phyloP scores from a whole-genome alignment of 2,888 invertebrate genomes.

The Sinopyrophorus schimmeli region DNA sequence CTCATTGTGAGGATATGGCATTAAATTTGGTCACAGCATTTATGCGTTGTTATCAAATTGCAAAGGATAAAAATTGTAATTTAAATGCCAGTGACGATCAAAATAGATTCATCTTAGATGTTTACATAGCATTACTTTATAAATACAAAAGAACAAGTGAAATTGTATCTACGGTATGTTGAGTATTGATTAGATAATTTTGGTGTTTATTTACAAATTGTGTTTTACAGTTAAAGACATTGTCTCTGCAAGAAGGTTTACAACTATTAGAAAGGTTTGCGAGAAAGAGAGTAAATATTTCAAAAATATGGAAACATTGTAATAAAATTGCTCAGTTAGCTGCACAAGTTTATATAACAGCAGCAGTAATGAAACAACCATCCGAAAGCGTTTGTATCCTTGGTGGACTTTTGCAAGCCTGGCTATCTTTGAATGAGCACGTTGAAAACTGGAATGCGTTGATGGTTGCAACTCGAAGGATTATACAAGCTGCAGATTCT shows the following conservation, averaged over 20 bases:
- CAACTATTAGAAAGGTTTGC: constrained; percentile 59
- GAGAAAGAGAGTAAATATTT: constrained; percentile 56
- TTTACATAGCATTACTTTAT: constrained; percentile 62
- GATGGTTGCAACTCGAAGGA: constrained; percentile 48
- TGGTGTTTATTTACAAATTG: constrained; percentile 10
- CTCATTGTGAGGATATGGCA: constrained; percentile 65
- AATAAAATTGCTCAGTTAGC: constrained; percentile 61
- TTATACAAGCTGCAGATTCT: constrained; percentile 62
- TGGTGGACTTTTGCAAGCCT: constrained; percentile 50
- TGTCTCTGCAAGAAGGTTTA: constrained; percentile 60
- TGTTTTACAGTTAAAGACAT: constrained; percentile 59
- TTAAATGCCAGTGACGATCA: constrained; percentile 56
- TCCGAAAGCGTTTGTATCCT: constrained; percentile 48
- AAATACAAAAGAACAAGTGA: constrained; percentile 32
- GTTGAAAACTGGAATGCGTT: constrained; percentile 45
- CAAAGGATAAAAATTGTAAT: constrained; percentile 46
- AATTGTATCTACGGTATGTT: constrained; percentile 29
- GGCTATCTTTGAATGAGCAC: constrained; percentile 49
- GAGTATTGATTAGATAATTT: no score
- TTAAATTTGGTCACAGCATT: constrained; percentile 61
- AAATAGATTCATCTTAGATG: constrained; percentile 63
- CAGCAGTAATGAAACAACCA: constrained; percentile 59
- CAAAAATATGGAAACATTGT: constrained; percentile 61
- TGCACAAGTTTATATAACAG: constrained; percentile 61
- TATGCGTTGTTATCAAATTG: constrained; percentile 50